A percentile compares a stretch with the other conserved stretches of the same genome.
Conservation (phyloP, 2,797 vertebrate genomes). For the Argyrosomus regius region DNA sequence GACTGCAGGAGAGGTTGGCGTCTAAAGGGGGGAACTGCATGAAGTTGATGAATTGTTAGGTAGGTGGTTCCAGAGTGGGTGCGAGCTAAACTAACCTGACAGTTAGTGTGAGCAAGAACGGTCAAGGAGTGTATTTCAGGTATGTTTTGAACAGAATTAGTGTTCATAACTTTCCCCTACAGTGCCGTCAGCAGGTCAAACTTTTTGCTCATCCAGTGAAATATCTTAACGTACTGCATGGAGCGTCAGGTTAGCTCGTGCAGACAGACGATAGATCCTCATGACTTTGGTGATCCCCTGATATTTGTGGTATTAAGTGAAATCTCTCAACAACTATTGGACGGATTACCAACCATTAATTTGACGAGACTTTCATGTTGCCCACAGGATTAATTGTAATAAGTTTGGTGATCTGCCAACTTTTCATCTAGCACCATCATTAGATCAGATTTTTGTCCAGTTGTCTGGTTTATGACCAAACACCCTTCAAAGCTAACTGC, state of each 20-base stretch:
- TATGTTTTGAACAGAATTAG: conserved; percentile 44
- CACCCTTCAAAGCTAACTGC: too few species aligned
- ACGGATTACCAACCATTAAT: background rate
- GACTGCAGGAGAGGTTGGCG: conserved; percentile 69
- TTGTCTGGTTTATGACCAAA: too few species aligned
- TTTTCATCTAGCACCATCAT: background rate
- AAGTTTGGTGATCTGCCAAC: background rate
- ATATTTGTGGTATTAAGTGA: background rate
- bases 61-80: conserved; percentile 71
- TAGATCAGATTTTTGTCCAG: too few species aligned
- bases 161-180: conserved; percentile 3
- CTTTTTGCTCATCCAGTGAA: background rate
- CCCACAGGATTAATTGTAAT: background rate
- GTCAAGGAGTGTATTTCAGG: conserved; percentile 32
- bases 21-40: conserved; percentile 53
- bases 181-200: background rate
- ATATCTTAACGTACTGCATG: background rate
- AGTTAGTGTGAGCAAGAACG: conserved; percentile 57
- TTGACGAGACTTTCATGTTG: background rate
- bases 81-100: conserved; percentile 57
- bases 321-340: background rate
- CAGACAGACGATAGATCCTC: background rate
- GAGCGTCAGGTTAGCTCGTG: background rate
- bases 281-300: background rate
- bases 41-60: conserved; percentile 73